Percentiles rank a stretch among this genome's conserved stretches.
Evolutionary conservation across 2,888 invertebrate genomes (phyloP).

Genomic region (Cheilosia impressa): DNA sequence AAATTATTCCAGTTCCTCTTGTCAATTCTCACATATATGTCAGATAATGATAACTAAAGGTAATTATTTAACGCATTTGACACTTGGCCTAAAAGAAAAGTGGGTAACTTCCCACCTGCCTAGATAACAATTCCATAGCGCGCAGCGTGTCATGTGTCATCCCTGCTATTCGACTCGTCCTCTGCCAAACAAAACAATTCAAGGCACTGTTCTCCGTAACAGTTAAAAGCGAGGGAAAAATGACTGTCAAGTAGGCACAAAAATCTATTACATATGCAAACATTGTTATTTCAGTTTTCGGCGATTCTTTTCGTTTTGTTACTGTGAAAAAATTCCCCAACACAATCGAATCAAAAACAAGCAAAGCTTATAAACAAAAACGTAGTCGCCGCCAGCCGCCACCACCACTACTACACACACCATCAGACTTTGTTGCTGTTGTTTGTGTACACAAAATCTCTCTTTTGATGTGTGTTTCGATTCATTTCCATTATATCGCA

Average conservation of each 20-base stretch:
- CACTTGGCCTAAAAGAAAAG: background rate
- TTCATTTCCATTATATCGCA: slow-evolving; percentile 33
- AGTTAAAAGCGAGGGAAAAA: slow-evolving; percentile 1
- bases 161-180: background rate
- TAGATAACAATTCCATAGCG: background rate
- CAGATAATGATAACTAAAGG: background rate
- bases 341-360: background rate
- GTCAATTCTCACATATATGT: no score
- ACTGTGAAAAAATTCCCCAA: slow-evolving; percentile 3
- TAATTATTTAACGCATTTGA: background rate
- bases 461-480: slow-evolving; percentile 33
- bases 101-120: background rate
- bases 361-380: slow-evolving; percentile 39
- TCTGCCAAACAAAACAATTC: background rate
- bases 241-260: background rate
- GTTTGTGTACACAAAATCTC: slow-evolving; percentile 24
- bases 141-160: background rate
- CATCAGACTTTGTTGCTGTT: slow-evolving; percentile 29
- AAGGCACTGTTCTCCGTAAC: no score
- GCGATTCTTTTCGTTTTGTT: slow-evolving; percentile 2
- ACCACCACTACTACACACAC: slow-evolving; percentile 17
- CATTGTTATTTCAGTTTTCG: slow-evolving; percentile 1
- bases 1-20: no score
- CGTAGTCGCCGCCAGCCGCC: slow-evolving; percentile 1
- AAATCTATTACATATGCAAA: slow-evolving; percentile 1